Evolutionary conservation across 2,888 invertebrate genomes (phyloP), one percentile per base, ranked within the genome.

Genomic region (Polyploca ridens): DNA sequence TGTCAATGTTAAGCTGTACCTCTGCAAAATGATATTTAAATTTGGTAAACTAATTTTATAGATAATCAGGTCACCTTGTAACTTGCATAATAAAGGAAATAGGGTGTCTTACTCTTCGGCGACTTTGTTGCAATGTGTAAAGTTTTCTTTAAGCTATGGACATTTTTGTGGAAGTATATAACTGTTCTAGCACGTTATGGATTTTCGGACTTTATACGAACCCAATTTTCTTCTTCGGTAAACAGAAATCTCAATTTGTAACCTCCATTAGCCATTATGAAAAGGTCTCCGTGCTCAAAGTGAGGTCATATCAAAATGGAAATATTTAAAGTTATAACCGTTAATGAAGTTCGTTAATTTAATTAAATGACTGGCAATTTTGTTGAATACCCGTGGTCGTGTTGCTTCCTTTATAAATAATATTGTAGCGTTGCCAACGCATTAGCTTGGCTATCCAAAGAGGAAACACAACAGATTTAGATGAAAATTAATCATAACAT

Each of bases 191-290:
- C 14, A 13, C 14, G n/a, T 0, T 46, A 14, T 46, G n/a, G 14
- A n/a, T 44, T 16, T 49, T 16, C 49, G 0, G 7, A 49, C 16
- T n/a, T 49, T 49, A 16, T 7, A 49, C 5, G 49, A 49, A 16
- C 49, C 16, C 49, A n/a, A 49, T 49, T 49, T 49, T 49, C 49
- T 49, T 49, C 49, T 49, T 49, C 49, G 7, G 49, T 49, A 16
- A 49, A 49, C 16, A 16, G 16, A 46, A 46, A 49, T 49, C 16
- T 7, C n/a, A n/a, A 16, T 49, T n/a, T 49, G 27, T 49, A 49
- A 49, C 14, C 16, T 49, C 13, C 6, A 49, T 49, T 49, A 16
- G 49, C 49, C 16, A 16, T 49, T 49, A 49, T 49, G 16, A 49
- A 49, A 49, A 49, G 49, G 49, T 49, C n/a, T 49, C 16, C 49